Conservation (phyloP, 2,888 invertebrate species). For the Sclerodermus sp. region DNA sequence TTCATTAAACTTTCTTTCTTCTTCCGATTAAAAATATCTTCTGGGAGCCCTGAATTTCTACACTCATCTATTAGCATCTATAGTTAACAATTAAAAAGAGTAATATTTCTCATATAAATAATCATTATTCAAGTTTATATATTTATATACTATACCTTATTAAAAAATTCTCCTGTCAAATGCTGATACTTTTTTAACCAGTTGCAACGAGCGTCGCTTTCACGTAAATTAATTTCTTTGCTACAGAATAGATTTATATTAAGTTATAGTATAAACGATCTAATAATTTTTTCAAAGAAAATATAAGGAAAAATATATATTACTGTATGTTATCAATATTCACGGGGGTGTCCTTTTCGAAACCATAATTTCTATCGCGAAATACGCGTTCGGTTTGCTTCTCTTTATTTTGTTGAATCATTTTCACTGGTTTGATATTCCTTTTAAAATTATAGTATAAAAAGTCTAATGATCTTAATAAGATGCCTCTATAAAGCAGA, state of each 20-base stretch:
- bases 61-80: constrained; percentile 42
- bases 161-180: constrained; percentile 36
- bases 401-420: constrained; percentile 21
- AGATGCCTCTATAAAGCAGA: no score
- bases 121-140: neutral
- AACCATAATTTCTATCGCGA: constrained; percentile 12
- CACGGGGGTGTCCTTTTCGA: constrained; percentile 26
- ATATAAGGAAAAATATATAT: neutral
- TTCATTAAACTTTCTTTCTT: constrained; percentile 22
- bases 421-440: constrained; percentile 20
- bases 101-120: no score
- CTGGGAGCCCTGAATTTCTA: constrained; percentile 32
- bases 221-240: constrained; percentile 38
- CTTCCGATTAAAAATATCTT: constrained; percentile 31
- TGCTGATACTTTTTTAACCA: constrained; percentile 38
- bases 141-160: constrained; percentile 28
- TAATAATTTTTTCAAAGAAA: no score
- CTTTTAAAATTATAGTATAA: no score
- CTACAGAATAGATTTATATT: constrained; percentile 20
- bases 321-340: constrained; percentile 38
- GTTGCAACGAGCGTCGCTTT: constrained; percentile 28
- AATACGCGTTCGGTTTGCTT: constrained; percentile 20
- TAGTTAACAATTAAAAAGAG: neutral
- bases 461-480: no score
- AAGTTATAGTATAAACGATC: constrained; percentile 1